Evolutionary conservation across 2,797 vertebrate species (phyloP).

Genomic region (Scolopax bukidnonensis): DNA sequence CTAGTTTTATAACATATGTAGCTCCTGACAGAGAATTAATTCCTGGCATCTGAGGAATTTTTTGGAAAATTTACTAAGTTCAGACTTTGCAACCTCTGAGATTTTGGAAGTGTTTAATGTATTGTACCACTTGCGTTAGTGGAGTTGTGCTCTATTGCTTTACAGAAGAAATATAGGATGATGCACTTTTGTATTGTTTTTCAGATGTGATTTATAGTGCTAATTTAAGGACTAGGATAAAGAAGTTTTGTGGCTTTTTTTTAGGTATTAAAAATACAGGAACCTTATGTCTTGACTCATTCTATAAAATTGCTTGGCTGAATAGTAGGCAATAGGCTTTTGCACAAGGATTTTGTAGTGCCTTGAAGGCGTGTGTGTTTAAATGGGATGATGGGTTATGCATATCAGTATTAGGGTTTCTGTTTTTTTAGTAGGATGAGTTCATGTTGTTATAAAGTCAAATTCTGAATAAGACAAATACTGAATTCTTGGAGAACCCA

Average conservation of each 20-base stretch:
- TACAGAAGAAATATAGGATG: not conserved
- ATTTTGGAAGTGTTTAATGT: not conserved
- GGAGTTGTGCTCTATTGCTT: not conserved
- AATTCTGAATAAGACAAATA: not conserved
- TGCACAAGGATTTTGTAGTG: not conserved
- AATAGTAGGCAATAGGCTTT: not conserved
- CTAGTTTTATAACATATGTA: not conserved
- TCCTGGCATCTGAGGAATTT: not conserved
- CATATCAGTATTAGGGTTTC: not conserved
- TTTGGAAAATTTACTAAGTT: not conserved
- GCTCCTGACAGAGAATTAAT: not conserved
- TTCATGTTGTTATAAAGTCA: not conserved
- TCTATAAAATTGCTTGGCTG: not conserved
- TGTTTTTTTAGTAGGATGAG: not conserved
- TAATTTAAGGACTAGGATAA: not conserved
- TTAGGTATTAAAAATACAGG: not conserved
- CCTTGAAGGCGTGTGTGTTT: not conserved
- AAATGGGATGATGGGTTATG: not conserved
- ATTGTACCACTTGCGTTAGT: not conserved
- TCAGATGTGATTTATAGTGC: not conserved
- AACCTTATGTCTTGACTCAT: not conserved
- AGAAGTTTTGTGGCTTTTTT: rapidly evolving
- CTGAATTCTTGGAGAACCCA: not conserved
- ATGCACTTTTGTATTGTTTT: not conserved
- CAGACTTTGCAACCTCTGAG: not conserved